Evolutionary conservation across 37 sponge, comb jelly and placozoan species (phyloP), one percentile per base, ranked within the genome.

Genomic region (Hormiphora californensis): DNA sequence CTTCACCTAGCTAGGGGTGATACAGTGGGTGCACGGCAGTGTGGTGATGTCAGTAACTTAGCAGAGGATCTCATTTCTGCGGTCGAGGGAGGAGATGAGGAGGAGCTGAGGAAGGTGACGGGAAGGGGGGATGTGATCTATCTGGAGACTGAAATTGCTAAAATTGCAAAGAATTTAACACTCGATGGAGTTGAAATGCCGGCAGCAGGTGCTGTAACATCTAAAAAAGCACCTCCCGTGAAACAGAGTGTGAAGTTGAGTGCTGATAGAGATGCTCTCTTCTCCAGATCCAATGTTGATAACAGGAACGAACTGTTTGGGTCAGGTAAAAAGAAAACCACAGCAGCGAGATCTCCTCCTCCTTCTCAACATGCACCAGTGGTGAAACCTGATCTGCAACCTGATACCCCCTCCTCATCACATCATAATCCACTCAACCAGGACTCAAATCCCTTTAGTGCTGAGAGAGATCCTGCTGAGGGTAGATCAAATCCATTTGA

Each of bases 71-170:
- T 67, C 3, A 67, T 67, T 34, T 21, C 21, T 30, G 68, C 68
- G 2, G 68, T 67, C 12, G 68, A 67, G 5, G 19, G 12, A 7
- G 68, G 68, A 5, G 68, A 67, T 28, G 68, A 67, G 21, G 68
- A 67, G 4, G 28, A 35, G 68, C 31, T 67, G 12, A 67, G 36
- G 4, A 34, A 30, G 34, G 38, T 67, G 4, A 8, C 32, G 7
- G 15, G 38, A 36, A 35, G 34, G 21, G 68, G 68, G 5, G 68
- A 67, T 39, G 28, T 67, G 21, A 39, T 67, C 3, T 67, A 67
- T 67, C 36, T 67, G 12, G 68, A 67, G 4, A 67, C 68, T 32
- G 68, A 67, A 67, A 67, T 67, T 28, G 68, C 68, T 30, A 67
- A 67, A 67, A 67, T 67, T 36, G 68, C 38, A 17, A 67, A 67